phyloP scores from a whole-genome alignment of 2,113 vertebrate species.

The Hoplias malabaricus region DNA sequence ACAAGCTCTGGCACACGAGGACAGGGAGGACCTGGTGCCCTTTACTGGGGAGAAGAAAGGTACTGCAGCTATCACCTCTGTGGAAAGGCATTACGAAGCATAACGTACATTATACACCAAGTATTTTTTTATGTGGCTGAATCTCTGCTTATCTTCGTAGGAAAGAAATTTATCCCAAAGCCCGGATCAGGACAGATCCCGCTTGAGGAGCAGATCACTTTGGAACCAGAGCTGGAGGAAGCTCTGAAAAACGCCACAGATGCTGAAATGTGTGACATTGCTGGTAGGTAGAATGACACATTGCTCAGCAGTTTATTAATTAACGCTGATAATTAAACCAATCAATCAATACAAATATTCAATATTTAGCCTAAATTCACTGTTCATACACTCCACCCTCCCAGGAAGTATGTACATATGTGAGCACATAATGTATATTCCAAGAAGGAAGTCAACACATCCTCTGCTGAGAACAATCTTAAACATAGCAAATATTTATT shows the following conservation, averaged over 20 bases:
- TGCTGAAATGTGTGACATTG: slow-evolving; percentile 96
- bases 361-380: not conserved
- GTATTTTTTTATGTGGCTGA: too few relatives aligned
- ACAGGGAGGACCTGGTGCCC: slow-evolving; percentile 88
- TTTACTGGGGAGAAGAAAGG: slow-evolving; percentile 93
- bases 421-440: too few relatives aligned
- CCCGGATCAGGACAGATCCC: slow-evolving; percentile 74
- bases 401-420: not conserved
- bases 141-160: slow-evolving; percentile 60
- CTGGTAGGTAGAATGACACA: slow-evolving; percentile 72
- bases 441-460: too few relatives aligned
- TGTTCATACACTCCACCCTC: not conserved
- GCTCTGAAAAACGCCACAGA: slow-evolving; percentile 89
- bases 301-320: not conserved
- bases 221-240: slow-evolving; percentile 94
- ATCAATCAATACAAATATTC: not conserved
- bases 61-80: slow-evolving; percentile 37
- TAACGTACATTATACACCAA: too few relatives aligned
- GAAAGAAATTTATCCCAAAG: slow-evolving; percentile 86
- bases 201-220: slow-evolving; percentile 81
- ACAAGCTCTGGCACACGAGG: slow-evolving; percentile 80
- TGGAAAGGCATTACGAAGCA: not conserved
- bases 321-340: not conserved
- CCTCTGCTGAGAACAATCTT: too few relatives aligned
- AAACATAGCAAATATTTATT: too few relatives aligned